Evolutionary conservation across 2,888 invertebrate species (phyloP).

Genomic region (Chorisops tibialis): DNA sequence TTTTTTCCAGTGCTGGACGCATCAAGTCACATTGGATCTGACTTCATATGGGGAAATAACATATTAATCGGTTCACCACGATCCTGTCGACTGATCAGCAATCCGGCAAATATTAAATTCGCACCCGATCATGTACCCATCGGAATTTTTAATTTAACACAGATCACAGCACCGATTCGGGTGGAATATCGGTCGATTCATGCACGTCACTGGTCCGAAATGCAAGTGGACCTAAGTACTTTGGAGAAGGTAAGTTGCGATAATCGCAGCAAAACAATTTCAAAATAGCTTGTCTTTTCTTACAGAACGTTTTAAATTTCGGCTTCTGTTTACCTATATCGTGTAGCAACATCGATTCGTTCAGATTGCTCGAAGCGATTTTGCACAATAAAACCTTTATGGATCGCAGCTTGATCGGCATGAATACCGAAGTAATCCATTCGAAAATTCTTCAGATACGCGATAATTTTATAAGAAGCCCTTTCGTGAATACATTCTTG

Average conservation of each 20-base stretch:
- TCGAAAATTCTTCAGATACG: slow-evolving; percentile 33
- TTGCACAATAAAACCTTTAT: slow-evolving; percentile 27
- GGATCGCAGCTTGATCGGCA: slow-evolving; percentile 26
- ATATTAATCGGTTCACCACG: slow-evolving; percentile 27
- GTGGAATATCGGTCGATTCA: slow-evolving; percentile 25
- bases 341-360: slow-evolving; percentile 29
- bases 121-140: slow-evolving; percentile 12
- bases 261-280: not conserved
- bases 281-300: slow-evolving; percentile 3
- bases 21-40: slow-evolving; percentile 27
- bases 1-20: slow-evolving; percentile 28
- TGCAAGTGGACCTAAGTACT: slow-evolving; percentile 27
- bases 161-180: slow-evolving; percentile 26
- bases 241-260: slow-evolving; percentile 22
- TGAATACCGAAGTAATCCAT: slow-evolving; percentile 26
- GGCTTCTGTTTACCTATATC: slow-evolving; percentile 35
- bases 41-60: slow-evolving; percentile 33
- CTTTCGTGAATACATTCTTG: slow-evolving; percentile 33
- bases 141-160: slow-evolving; percentile 19
- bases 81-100: slow-evolving; percentile 23
- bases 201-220: slow-evolving; percentile 25
- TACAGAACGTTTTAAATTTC: slow-evolving; percentile 33
- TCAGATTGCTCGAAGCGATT: slow-evolving; percentile 17
- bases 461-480: slow-evolving; percentile 30
- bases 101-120: slow-evolving; percentile 4